Evolutionary conservation across 2,113 vertebrate species (phyloP), one percentile per base, ranked within the genome.

Genomic region (Toxotes jaculatrix): DNA sequence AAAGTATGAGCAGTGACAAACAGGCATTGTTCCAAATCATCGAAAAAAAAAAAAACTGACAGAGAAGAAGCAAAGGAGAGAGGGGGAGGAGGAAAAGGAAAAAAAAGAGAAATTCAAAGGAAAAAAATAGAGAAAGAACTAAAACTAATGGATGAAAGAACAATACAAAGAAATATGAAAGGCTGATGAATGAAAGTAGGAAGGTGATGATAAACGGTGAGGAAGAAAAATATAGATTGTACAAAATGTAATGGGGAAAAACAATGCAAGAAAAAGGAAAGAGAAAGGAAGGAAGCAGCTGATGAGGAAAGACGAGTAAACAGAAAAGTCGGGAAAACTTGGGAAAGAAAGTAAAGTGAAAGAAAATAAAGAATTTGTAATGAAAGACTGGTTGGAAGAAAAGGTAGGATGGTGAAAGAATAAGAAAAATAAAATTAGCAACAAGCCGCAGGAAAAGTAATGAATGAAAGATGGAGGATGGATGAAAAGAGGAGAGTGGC

Each of bases 381-480:
- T 3, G 8, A 7, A 40, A 40, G 2, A 31, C 10, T 12, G 55
- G 4, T 5, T 31, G 49, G 19, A 21, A 53, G 27, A 23, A 3
- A 3, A 47, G 66, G 14, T 17, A 47, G 13, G 45, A 47, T 14
- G 17, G 47, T 1, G 7, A 49, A 19, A 51, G 19, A 12, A 57
- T 10, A 0, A 66, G 8, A 13, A 17, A 34, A 63, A 6, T 34
- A 79, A 5, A 80, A 47, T 47, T 36, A 57, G 57, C 43, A 42
- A 17, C n/a, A 13, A 16, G 34, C 57, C 2, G 34, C 43, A 60
- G 4, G 34, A 49, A 7, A 19, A 7, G 11, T 17, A 49, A 49
- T 49, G 47, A 49, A 49, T 49, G 51, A 70, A 84, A 77, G 47
- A 62, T 4, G 59, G 56, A 67, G 47, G 38, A 4, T 7, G 13